Evolutionary conservation across 2,113 vertebrate species (phyloP).

Genomic region (Columba livia): DNA sequence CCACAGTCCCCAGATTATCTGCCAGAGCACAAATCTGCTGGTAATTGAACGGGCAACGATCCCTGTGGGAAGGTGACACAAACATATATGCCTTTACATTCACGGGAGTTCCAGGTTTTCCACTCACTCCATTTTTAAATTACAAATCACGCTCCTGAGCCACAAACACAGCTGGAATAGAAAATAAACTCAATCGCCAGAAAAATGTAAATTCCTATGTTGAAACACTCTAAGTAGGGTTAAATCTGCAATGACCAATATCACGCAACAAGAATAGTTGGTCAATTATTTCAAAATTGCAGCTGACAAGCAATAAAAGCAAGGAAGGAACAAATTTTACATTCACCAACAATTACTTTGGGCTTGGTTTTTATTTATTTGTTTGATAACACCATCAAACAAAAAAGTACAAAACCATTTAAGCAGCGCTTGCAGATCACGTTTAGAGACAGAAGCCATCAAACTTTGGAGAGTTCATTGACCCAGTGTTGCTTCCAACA

Average conservation of each 20-base stretch:
- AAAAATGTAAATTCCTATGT: neutral
- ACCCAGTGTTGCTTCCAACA: neutral
- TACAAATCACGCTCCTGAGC: neutral
- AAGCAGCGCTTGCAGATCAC: neutral
- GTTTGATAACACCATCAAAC: neutral
- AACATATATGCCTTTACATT: neutral
- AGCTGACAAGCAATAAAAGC: neutral
- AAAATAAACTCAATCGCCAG: neutral
- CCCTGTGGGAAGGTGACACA: neutral
- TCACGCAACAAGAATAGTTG: neutral
- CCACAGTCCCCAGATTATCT: neutral
- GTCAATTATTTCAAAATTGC: neutral
- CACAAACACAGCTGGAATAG: accelerated
- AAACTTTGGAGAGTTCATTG: neutral
- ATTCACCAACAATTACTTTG: too few relatives aligned
- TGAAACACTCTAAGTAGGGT: neutral
- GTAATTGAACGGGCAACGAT: accelerated
- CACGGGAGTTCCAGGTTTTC: accelerated
- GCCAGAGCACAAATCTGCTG: neutral
- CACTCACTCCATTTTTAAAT: neutral
- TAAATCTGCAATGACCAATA: neutral
- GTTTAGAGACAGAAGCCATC: neutral
- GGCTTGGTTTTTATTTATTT: neutral
- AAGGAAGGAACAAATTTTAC: neutral
- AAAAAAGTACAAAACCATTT: neutral